phyloP scores from a whole-genome alignment of 2,797 vertebrate species.

The Dendrocincla tyrannina region DNA sequence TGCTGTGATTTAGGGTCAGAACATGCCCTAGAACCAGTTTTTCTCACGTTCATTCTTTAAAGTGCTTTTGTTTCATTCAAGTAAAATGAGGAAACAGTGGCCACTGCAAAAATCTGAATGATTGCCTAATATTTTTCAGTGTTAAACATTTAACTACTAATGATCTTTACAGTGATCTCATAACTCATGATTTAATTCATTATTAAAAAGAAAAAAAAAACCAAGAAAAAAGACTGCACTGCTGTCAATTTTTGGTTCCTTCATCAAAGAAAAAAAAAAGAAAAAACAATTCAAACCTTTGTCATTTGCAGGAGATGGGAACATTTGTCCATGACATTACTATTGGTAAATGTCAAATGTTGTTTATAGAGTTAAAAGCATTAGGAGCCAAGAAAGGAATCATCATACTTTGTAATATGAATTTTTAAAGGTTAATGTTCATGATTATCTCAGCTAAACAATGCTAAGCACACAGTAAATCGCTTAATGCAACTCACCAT shows the following conservation, averaged over 20 bases:
- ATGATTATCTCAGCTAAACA: conserved; percentile 45
- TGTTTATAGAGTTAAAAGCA: conserved; percentile 52
- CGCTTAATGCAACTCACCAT: not conserved
- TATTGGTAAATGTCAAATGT: conserved; percentile 49
- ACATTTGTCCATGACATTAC: conserved; percentile 7
- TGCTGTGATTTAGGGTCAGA: not conserved
- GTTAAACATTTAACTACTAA: not conserved
- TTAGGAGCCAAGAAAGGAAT: conserved; percentile 26
- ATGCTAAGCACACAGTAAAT: conserved; percentile 36
- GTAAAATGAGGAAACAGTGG: not conserved
- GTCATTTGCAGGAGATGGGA: not conserved
- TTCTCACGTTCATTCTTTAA: not conserved
- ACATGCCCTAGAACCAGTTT: rapidly evolving
- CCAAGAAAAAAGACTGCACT: no score
- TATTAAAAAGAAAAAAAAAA: not conserved
- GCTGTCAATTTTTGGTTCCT: not conserved
- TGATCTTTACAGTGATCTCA: not conserved
- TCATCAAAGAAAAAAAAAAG: not conserved
- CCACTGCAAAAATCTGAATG: not conserved
- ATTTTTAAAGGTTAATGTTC: conserved; percentile 67
- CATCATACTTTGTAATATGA: conserved; percentile 16
- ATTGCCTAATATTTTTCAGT: not conserved
- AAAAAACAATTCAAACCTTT: not conserved
- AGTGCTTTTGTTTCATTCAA: not conserved
- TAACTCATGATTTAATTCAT: not conserved